Evolutionary conservation across 2,888 invertebrate genomes (phyloP).

Genomic region (Phymatocera aterrima): DNA sequence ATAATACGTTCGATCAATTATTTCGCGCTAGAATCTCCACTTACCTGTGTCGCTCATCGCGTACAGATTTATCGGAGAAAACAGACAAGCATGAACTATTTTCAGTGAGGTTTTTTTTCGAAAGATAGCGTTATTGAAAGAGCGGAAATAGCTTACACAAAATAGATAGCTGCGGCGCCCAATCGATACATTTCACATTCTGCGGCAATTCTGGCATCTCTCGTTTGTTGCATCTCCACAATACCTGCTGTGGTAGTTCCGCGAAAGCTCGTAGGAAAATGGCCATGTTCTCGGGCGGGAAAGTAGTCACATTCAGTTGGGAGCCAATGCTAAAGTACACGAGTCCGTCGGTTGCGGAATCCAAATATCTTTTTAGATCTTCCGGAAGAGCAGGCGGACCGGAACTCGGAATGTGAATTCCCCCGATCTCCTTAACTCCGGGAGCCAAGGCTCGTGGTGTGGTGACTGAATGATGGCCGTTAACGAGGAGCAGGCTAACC

Average conservation of each 20-base stretch:
- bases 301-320: slow-evolving; percentile 11
- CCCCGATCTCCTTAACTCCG: slow-evolving; percentile 54
- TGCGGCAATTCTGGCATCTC: slow-evolving; percentile 55
- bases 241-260: slow-evolving; percentile 49
- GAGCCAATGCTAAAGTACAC: slow-evolving; percentile 56
- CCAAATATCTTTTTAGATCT: slow-evolving; percentile 51
- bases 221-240: slow-evolving; percentile 59
- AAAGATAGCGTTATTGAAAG: no score
- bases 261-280: neutral
- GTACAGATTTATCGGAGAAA: no score
- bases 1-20: no score
- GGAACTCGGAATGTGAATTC: slow-evolving; percentile 1
- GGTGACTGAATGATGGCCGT: slow-evolving; percentile 48
- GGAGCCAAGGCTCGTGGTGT: slow-evolving; percentile 58
- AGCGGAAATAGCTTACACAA: no score
- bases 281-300: no score
- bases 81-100: no score
- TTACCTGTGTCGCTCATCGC: no score
- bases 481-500: slow-evolving; percentile 56
- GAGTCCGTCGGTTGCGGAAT: slow-evolving; percentile 49
- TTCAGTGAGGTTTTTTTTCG: no score
- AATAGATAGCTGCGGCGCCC: slow-evolving; percentile 14
- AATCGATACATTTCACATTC: slow-evolving; percentile 42
- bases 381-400: slow-evolving; percentile 20
- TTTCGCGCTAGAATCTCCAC: no score